A percentile compares a stretch with the other conserved stretches of the same genome.
Evolutionary conservation across 2,797 vertebrate genomes (phyloP).

Genomic region (Poeciliopsis paucimaculata): DNA sequence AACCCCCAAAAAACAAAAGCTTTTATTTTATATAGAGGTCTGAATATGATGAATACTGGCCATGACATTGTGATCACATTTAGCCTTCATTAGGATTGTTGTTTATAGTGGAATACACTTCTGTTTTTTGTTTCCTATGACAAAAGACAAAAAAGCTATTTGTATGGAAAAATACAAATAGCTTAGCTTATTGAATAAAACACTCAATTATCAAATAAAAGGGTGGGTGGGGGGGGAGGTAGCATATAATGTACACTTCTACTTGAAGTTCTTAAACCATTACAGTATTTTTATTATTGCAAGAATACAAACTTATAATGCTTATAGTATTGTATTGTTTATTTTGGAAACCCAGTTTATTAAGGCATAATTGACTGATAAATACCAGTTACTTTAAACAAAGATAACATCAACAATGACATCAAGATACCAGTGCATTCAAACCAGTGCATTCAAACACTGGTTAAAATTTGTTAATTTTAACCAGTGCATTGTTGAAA

Average conservation of each 20-base stretch:
- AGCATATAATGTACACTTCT: not conserved
- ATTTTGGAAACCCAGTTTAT: not conserved
- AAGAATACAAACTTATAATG: not conserved
- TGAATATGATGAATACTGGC: not conserved
- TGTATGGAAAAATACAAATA: not conserved
- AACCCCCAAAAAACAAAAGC: too few relatives aligned
- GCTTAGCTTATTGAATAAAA: not conserved
- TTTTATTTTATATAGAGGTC: too few relatives aligned
- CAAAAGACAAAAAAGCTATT: not conserved
- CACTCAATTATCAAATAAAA: not conserved
- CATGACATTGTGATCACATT: not conserved
- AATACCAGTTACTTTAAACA: not conserved
- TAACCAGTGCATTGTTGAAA: too few relatives aligned
- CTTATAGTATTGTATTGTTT: not conserved
- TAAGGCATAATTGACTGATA: not conserved
- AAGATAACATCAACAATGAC: not conserved
- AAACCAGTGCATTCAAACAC: too few relatives aligned
- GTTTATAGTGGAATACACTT: not conserved
- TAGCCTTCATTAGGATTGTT: not conserved
- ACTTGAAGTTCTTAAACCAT: not conserved
- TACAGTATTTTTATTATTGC: not conserved
- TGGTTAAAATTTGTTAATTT: too few relatives aligned
- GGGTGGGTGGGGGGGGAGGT: too few relatives aligned
- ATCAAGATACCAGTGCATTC: not conserved
- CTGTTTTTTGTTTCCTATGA: not conserved